Evolutionary conservation across 2,888 invertebrate genomes (phyloP).

Genomic region (Hartigia nigra): DNA sequence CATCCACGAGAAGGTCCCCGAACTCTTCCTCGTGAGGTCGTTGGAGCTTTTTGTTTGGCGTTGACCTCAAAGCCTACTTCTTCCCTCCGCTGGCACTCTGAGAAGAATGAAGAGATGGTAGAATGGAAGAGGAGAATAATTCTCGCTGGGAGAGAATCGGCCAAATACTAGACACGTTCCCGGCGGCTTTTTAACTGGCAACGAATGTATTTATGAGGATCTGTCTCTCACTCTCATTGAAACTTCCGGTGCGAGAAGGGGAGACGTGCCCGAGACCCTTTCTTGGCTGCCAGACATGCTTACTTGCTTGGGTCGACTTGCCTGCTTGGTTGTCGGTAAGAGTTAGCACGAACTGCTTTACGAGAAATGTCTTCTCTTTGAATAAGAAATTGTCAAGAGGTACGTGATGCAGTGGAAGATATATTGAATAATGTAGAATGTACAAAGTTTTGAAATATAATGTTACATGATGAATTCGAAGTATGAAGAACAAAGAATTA

Average conservation of each 20-base stretch:
- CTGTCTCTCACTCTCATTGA: constrained; percentile 54
- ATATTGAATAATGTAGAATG: not conserved
- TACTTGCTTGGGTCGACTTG: too few species aligned
- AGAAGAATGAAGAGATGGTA: not conserved
- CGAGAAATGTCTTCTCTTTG: not conserved
- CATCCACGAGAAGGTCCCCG: not conserved
- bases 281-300: not conserved
- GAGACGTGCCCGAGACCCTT: not conserved
- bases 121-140: not conserved
- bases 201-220: constrained; percentile 53
- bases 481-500: not conserved
- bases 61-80: not conserved
- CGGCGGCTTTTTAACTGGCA: constrained; percentile 42
- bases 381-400: not conserved
- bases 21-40: not conserved
- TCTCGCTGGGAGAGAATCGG: not conserved
- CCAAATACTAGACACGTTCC: not conserved
- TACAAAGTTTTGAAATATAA: not conserved
- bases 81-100: not conserved
- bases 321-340: not conserved
- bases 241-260: constrained; percentile 50
- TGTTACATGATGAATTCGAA: not conserved
- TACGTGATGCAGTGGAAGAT: not conserved
- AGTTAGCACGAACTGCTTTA: not conserved
- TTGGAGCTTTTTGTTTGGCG: not conserved